A percentile compares a stretch with the other conserved stretches of the same genome.
phyloP scores from a whole-genome alignment of 2,888 invertebrate species.

The Cephus nigrinus region DNA sequence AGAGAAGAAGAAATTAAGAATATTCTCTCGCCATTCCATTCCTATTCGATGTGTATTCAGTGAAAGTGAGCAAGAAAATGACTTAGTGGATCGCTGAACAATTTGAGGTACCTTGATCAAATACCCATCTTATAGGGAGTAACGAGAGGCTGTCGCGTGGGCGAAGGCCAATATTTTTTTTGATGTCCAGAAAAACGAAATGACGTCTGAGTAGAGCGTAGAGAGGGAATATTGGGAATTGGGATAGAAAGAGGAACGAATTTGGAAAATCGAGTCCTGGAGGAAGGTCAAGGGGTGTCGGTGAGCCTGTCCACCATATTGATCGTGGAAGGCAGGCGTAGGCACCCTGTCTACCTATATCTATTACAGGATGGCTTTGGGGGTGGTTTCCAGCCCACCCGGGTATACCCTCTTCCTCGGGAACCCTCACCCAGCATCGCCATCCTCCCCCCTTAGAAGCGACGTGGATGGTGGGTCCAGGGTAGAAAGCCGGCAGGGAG shows the following conservation, averaged over 20 bases:
- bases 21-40: not conserved
- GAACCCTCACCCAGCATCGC: slow-evolving; percentile 12
- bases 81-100: not conserved
- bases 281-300: slow-evolving; percentile 44
- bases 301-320: slow-evolving; percentile 66
- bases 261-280: slow-evolving; percentile 4
- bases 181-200: not conserved
- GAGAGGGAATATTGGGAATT: not conserved
- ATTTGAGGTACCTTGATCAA: not conserved
- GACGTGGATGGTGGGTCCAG: slow-evolving; percentile 20
- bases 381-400: slow-evolving; percentile 32
- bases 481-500: slow-evolving; percentile 39
- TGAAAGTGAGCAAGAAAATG: not conserved
- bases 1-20: not conserved
- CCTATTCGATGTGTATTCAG: not conserved
- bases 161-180: not conserved
- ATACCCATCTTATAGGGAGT: not conserved
- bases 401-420: slow-evolving; percentile 20
- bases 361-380: slow-evolving; percentile 50
- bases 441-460: slow-evolving; percentile 14
- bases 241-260: not conserved
- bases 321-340: slow-evolving; percentile 57
- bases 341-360: slow-evolving; percentile 36
- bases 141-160: not conserved
- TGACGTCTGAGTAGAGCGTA: not conserved